A percentile compares a stretch with the other conserved stretches of the same genome.
phyloP scores from a whole-genome alignment of 2,113 vertebrate species.

The Henicopernis longicauda region DNA sequence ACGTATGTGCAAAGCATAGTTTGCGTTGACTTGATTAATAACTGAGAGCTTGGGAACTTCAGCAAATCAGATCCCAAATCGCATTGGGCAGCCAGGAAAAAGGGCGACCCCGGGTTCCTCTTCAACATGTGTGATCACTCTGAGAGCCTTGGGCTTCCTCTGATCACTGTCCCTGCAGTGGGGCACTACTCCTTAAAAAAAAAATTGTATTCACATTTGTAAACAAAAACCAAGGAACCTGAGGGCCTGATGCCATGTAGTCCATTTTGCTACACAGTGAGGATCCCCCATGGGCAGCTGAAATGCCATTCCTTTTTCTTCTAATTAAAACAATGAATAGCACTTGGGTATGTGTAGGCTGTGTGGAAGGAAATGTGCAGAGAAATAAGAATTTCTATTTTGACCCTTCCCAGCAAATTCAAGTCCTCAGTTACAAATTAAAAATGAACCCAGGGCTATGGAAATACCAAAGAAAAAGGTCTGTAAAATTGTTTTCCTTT shows the following conservation, averaged over 20 bases:
- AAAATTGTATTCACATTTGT: background rate
- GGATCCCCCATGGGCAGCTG: background rate
- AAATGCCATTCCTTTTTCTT: background rate
- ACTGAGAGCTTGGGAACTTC: background rate
- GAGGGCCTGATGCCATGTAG: background rate
- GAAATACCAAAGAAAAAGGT: conserved; percentile 5
- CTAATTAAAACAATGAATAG: background rate
- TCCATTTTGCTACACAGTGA: background rate
- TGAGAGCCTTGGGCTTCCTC: background rate
- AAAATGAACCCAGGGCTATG: background rate
- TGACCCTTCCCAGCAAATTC: conserved; percentile 10
- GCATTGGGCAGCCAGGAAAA: background rate
- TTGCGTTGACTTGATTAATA: background rate
- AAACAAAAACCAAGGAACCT: background rate
- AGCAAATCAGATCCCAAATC: background rate
- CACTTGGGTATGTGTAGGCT: background rate
- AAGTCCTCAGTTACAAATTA: background rate
- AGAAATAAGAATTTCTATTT: conserved; percentile 9
- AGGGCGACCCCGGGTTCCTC: background rate
- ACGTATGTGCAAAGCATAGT: background rate
- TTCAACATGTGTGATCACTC: background rate
- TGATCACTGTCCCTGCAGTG: background rate
- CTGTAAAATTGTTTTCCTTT: background rate
- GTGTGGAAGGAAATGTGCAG: background rate
- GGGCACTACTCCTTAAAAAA: background rate